Base-by-base conservation (phyloP, 2,113 vertebrate species). In the Python bivittatus region DNA sequence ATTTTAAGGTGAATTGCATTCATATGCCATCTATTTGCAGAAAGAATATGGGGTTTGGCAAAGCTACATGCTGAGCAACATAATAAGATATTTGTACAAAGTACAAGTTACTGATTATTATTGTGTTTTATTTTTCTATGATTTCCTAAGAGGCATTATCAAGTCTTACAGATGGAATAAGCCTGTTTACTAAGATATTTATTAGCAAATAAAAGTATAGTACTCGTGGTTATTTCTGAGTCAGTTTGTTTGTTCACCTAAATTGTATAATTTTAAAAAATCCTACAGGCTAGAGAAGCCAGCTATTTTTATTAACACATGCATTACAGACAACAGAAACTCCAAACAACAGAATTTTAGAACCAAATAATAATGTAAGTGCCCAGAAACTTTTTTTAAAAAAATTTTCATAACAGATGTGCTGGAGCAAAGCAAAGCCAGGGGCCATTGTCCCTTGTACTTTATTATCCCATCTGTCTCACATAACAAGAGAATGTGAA, bases 51-150 rank as follows among this genome's bases (percentile, higher is more conserved):
- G 97, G 98, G 98, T 99, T 99, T 99, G 98, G 98, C 98, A 99
- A 98, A 98, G 97, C 97, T 98, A 98, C 97, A 96, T 99, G 98
- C 98, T 99, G 98, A 99, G 98, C 98, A 99, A 98, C 98, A 98
- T 99, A 98, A 98, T 97, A 97, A 98, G 97, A 98, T 98, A 99
- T 99, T 99, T 99, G 98, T 99, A 99, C 98, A 99, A 99, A 98
- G 98, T 99, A 99, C 98, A 99, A 99, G 98, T 97, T 98, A 98
- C 97, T 98, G 98, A 98, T 98, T 98, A 98, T 98, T 98, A 98
- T 97, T 98, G 98, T 98, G 99, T 99, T 99, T 99, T 99, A 99
- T 99, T 99, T 99, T 99, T 99, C 98, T 99, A 99, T 99, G 94
- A 99, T 99, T 99, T 99, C 98, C 98, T 99, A 98, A 99, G 98